These are phyloP conservation scores for Brienomyrus brachyistius DNA, from an alignment of 2,113 vertebrate genomes.

Conservation along the genomic window DNA sequence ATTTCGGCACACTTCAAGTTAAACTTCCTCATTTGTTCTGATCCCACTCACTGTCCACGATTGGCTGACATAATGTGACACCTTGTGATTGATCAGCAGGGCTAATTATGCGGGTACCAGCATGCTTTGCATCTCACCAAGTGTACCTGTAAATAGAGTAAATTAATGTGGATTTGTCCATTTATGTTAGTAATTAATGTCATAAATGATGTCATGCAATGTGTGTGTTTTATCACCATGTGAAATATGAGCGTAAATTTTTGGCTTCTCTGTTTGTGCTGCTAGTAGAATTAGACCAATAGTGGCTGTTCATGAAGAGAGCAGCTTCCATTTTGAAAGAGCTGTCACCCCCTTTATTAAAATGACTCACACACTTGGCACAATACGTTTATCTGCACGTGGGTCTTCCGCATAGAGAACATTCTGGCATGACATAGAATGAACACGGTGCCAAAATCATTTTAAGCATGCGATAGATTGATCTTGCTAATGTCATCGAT, in stretches of 20 bases:
- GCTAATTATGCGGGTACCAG: too few relatives aligned
- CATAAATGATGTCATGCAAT: background rate
- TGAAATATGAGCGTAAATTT: background rate
- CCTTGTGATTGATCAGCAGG: background rate
- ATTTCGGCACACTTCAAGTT: too few relatives aligned
- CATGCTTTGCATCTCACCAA: background rate
- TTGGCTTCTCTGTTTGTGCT: background rate
- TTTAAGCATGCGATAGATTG: background rate
- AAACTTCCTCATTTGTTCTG: background rate
- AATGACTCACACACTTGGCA: background rate
- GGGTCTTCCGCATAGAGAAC: background rate
- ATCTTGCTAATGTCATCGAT: background rate
- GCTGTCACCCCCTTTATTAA: background rate
- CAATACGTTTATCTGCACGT: background rate
- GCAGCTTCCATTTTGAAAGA: background rate
- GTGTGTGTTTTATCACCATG: background rate
- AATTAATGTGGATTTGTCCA: background rate
- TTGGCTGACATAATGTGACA: background rate
- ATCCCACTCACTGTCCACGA: background rate
- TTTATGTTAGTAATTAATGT: background rate
- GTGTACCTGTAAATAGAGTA: background rate
- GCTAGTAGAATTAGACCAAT: background rate
- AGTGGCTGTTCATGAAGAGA: background rate
- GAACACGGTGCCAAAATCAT: background rate
- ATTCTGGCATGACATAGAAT: background rate